Evolutionary conservation across 1,140 invertebrate species (phyloP), one percentile per base, ranked within the genome.

Genomic region (Drosophila micromelanica): DNA sequence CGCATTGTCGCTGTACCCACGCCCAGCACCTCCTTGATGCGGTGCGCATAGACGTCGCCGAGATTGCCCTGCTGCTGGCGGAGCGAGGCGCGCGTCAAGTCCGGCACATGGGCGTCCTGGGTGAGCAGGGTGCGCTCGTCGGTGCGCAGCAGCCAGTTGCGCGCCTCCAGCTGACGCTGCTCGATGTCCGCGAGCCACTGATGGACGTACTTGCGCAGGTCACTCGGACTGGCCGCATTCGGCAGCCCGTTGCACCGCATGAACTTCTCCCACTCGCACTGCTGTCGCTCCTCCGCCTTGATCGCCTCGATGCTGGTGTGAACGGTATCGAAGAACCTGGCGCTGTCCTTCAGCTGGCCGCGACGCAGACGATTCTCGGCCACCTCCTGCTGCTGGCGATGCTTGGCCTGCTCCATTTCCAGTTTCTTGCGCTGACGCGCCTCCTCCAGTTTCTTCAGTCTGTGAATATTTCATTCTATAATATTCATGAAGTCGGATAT

Each of bases 241-340:
- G 95, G 95, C n/a, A 95, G 89, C 20, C 94, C 93, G 52, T 95
- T 94, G 76, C 95, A 95, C 7, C 93, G 93, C 89, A 95, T 92
- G 69, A 94, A 95, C 37, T 94, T 93, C 30, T 92, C 65, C 95
- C 95, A 95, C 91, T 95, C 91, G 8, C 77, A 54, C 12, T 92
- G 62, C 12, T 91, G 78, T 0, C 82, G 78, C 32, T 82, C 80
- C 1, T 65, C 70, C 12, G 67, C 75, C 55, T 90, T 91, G 37
- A 92, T 91, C 52, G 67, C 77, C 13, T 90, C 78, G 13, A 90
- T 92, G 57, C 73, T 68, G 27, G 77, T 63, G 3, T 71, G 81
- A 1, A 92, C 86, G 1, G 64, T 45, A 11, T 79, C 76, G 45
- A 91, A 92, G 59, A 90, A 92, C 11, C 30, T 48, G 73, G 78